These are phyloP conservation scores for Amphimedon queenslandica DNA, from an alignment of 37 sponge, comb jelly and placozoan genomes.

Conservation along the genomic window DNA sequence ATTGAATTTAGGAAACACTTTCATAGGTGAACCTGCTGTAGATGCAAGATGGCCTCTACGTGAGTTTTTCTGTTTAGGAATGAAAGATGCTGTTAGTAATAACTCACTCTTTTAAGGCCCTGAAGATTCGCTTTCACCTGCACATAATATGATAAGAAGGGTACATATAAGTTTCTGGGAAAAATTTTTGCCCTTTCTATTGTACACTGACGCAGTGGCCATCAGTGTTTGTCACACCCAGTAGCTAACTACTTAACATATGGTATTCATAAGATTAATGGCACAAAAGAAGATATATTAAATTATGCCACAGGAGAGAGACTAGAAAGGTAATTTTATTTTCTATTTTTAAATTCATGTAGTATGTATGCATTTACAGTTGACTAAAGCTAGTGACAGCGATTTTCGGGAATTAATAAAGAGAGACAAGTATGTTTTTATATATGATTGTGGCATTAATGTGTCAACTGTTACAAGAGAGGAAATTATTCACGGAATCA, in stretches of 20 bases:
- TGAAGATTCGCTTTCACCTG: not conserved
- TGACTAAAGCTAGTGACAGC: not conserved
- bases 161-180: constrained; percentile 1
- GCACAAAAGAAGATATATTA: constrained; percentile 7
- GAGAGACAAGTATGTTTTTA: not conserved
- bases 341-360: not conserved
- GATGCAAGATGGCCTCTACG: constrained; percentile 14
- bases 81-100: not conserved
- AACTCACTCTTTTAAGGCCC: not conserved
- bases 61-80: constrained; percentile 1
- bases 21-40: constrained; percentile 16
- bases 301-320: not conserved
- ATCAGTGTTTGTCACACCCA: constrained; percentile 21
- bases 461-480: not conserved
- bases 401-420: constrained; percentile 1
- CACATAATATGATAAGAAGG: not conserved
- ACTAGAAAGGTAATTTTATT: constrained; percentile 4
- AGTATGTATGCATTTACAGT: not conserved
- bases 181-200: constrained; percentile 12
- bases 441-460: constrained; percentile 3
- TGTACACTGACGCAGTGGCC: constrained; percentile 22
- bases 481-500: not conserved
- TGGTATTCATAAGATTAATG: not conserved
- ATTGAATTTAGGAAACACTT: not conserved
- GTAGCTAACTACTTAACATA: constrained; percentile 15